Percentiles rank a stretch among this genome's conserved stretches.
phyloP scores from a whole-genome alignment of 2,113 vertebrate genomes.

The Mesoclemmys tuberculata region DNA sequence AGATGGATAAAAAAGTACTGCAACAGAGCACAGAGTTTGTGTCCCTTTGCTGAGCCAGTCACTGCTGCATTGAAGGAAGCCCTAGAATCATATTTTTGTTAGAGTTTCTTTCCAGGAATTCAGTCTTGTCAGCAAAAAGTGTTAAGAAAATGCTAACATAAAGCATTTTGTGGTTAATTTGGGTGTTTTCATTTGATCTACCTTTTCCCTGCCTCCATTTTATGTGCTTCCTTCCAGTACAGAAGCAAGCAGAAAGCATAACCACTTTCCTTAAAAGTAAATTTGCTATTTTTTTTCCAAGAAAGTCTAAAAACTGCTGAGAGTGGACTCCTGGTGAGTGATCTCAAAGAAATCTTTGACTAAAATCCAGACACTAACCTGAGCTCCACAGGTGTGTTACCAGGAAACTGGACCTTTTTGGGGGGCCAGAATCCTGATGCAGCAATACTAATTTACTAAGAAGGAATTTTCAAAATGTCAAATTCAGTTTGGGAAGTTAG shows the following conservation, averaged over 20 bases:
- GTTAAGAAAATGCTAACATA: conserved; percentile 64
- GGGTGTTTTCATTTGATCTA: conserved; percentile 66
- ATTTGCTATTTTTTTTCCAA: not conserved
- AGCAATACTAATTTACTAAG: not conserved
- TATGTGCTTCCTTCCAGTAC: conserved; percentile 32
- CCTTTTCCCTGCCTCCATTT: conserved; percentile 33
- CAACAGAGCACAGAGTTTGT: not conserved
- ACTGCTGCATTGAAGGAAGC: conserved; percentile 4
- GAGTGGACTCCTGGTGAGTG: not conserved
- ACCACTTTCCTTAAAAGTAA: conserved; percentile 51
- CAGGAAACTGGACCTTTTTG: not conserved
- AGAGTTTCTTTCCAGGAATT: conserved; percentile 50
- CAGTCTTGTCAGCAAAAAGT: conserved; percentile 68
- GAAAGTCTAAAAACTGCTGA: not conserved
- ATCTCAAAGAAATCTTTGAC: not conserved
- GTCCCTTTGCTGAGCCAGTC: conserved; percentile 30
- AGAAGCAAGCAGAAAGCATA: not conserved
- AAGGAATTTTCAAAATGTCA: not conserved
- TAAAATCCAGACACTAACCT: not conserved
- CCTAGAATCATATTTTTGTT: conserved; percentile 74
- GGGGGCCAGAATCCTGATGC: not conserved
- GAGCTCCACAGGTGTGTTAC: not conserved
- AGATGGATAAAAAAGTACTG: not conserved
- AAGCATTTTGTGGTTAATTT: conserved; percentile 56
- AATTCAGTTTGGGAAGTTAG: not conserved